Conservation (phyloP, 2,888 invertebrate genomes). For the Reticulitermes lucifugus region DNA sequence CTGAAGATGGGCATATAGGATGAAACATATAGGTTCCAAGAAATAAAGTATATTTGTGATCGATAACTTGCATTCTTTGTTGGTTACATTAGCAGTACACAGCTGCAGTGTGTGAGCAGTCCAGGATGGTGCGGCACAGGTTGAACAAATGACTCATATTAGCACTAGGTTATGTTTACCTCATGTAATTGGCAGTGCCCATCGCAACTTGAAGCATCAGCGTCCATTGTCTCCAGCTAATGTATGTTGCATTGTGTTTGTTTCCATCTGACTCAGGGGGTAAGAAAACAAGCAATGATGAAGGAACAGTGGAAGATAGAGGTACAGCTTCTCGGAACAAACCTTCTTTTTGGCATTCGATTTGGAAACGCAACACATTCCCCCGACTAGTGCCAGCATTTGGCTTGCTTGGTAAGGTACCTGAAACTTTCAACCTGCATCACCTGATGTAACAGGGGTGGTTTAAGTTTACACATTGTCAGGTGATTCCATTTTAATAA, state of each 20-base stretch:
- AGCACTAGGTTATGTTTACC: too few species aligned
- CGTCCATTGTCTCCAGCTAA: background rate
- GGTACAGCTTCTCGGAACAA: constrained; percentile 36
- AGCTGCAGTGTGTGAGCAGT: too few species aligned
- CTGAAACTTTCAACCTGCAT: background rate
- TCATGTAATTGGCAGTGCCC: too few species aligned
- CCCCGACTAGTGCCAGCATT: constrained; percentile 60
- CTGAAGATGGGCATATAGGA: too few species aligned
- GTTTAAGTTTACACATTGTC: background rate
- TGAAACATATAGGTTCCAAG: too few species aligned
- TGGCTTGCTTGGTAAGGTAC: constrained; percentile 60
- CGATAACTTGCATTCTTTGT: too few species aligned
- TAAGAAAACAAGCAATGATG: constrained; percentile 38
- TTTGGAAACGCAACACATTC: constrained; percentile 60
- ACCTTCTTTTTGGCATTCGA: constrained; percentile 48
- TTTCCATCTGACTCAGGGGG: constrained; percentile 39
- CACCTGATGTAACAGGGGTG: background rate
- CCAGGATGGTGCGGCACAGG: too few species aligned
- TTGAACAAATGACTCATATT: too few species aligned
- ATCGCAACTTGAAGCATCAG: too few species aligned
- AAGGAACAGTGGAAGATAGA: constrained; percentile 47
- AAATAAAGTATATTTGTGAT: too few species aligned
- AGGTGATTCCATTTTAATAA: too few species aligned
- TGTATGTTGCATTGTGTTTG: constrained; percentile 14
- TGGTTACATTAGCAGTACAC: too few species aligned